Evolutionary conservation across 2,888 invertebrate species (phyloP), one percentile per base, ranked within the genome.

Genomic region (Pelosia muscerda): DNA sequence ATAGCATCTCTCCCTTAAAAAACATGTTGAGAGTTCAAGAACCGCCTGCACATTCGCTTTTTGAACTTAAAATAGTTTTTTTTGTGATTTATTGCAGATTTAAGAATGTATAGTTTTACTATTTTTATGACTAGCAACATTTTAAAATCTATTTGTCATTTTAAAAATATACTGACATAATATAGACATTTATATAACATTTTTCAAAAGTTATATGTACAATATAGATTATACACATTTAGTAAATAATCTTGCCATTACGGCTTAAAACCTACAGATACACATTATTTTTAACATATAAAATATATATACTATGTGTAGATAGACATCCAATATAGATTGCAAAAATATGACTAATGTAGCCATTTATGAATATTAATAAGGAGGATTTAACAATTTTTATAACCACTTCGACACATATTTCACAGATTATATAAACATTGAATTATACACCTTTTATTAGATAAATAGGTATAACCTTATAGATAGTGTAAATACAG

Each of bases 291-390:
- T 26, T 61, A 25, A 26, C 61, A 42, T 26, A 61, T 26, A 61
- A 38, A 60, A 25, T 15, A 23, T 19, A 60, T n/a, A n/a, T n/a
- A n/a, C n/a, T n/a, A n/a, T n/a, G n/a, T n/a, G n/a, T n/a, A n/a
- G n/a, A n/a, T 38, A 54, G 31, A 63, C 56, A 63, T 63, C 28
- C 26, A 56, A 63, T 63, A 34, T 23, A 63, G 9, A 49, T 58
- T 65, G 65, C 42, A 65, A 65, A 64, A 57, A 58, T 58, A 49
- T 58, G 23, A 62, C 66, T 75, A 75, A 65, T 28, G 65, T 23
- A 57, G 53, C 67, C 59, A 69, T 68, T 63, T 10, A 57, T 34
- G 8, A 34, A 34, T 49, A n/a, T n/a, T 1, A 9, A 42, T 19
- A 19, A 19, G 3, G 3, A n/a, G 9, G 49, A 49, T 38, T 49